Evolutionary conservation across 2,113 vertebrate genomes (phyloP).

Genomic region (Callocephalon fimbriatum): DNA sequence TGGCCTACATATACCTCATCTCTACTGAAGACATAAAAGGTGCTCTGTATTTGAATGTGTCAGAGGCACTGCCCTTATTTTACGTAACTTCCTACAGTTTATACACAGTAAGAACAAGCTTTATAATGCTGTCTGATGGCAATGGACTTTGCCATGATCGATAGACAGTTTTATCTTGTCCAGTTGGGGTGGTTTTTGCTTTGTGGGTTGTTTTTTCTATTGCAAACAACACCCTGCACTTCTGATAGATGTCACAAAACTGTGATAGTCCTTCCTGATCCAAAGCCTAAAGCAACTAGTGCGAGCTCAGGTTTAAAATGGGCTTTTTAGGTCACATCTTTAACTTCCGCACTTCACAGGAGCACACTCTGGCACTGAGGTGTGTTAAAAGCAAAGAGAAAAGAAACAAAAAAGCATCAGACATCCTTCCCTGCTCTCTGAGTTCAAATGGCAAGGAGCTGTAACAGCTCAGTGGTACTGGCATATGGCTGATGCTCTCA

Average conservation of each 20-base stretch:
- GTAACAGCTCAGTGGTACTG: background rate
- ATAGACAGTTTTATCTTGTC: background rate
- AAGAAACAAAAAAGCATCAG: background rate
- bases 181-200: background rate
- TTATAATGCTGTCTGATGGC: background rate
- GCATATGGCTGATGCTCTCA: background rate
- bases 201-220: background rate
- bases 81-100: fast-evolving
- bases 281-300: background rate
- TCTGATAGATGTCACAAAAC: background rate
- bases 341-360: background rate
- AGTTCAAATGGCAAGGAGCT: background rate
- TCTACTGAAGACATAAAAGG: background rate
- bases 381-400: background rate
- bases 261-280: background rate
- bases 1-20: background rate
- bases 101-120: too few species aligned
- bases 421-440: background rate
- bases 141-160: background rate
- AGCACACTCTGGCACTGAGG: background rate
- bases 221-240: background rate
- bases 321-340: background rate
- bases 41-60: fast-evolving
- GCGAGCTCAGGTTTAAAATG: background rate
- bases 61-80: background rate